A percentile compares a stretch with the other conserved stretches of the same genome.
phyloP scores from a whole-genome alignment of 2,797 vertebrate genomes.

The Labroides dimidiatus region DNA sequence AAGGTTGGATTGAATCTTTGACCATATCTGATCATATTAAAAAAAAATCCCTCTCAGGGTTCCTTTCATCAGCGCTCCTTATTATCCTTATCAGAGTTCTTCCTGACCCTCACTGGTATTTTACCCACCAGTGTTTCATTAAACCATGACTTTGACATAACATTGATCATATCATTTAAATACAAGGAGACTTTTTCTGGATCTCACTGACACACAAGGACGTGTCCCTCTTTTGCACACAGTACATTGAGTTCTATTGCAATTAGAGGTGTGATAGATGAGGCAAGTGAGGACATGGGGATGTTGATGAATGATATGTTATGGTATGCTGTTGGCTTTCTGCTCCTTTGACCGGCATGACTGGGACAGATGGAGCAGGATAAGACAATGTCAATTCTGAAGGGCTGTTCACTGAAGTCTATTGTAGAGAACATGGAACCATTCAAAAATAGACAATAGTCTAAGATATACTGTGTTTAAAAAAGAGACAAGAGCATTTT shows the following conservation, averaged over 20 bases:
- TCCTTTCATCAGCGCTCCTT: slow-evolving; percentile 22
- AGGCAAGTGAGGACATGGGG: not conserved
- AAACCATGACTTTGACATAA: slow-evolving; percentile 49
- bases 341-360: not conserved
- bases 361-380: slow-evolving; percentile 12
- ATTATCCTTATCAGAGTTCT: slow-evolving; percentile 31
- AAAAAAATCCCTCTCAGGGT: slow-evolving; percentile 24
- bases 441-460: no score
- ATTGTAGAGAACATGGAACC: not conserved
- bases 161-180: slow-evolving; percentile 57
- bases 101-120: slow-evolving; percentile 29
- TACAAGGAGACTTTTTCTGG: slow-evolving; percentile 8
- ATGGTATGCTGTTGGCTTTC: slow-evolving; percentile 17
- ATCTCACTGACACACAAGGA: slow-evolving; percentile 12
- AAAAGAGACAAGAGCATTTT: no score
- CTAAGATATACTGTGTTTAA: no score
- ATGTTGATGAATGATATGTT: slow-evolving; percentile 49
- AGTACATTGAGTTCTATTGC: slow-evolving; percentile 35
- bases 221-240: slow-evolving; percentile 1
- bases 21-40: slow-evolving; percentile 12
- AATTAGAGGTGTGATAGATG: slow-evolving; percentile 42
- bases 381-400: slow-evolving; percentile 16
- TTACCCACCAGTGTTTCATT: slow-evolving; percentile 37
- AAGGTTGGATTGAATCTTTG: slow-evolving; percentile 10
- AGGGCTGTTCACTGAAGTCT: not conserved